Percentiles rank a stretch among this genome's conserved stretches.
Evolutionary conservation across 2,113 vertebrate species (phyloP).

Genomic region (Microcebus murinus): DNA sequence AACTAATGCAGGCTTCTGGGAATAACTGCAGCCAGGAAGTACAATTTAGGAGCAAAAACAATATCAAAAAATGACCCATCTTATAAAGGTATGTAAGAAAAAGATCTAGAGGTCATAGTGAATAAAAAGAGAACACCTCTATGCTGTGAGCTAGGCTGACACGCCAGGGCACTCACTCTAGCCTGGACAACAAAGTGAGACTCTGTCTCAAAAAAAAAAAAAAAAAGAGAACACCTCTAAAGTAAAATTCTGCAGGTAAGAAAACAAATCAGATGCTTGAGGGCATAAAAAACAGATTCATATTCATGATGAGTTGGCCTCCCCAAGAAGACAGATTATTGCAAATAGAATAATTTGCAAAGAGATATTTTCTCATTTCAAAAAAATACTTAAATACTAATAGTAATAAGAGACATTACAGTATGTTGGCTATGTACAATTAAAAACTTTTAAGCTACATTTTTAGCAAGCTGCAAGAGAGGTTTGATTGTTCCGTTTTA

Average conservation of each 20-base stretch:
- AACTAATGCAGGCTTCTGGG: neutral
- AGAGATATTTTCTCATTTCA: neutral
- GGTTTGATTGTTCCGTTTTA: neutral
- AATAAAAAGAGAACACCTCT: neutral
- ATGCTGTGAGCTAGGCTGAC: too few species aligned
- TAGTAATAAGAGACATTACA: neutral
- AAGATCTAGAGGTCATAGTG: neutral
- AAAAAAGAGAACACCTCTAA: neutral
- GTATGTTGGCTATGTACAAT: rapidly evolving
- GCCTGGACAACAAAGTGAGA: too few species aligned
- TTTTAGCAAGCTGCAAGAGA: neutral
- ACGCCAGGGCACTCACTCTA: too few species aligned
- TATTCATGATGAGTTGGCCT: neutral
- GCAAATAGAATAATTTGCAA: neutral
- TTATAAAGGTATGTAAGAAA: neutral
- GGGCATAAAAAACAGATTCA: neutral
- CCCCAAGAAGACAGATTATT: neutral
- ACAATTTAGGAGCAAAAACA: neutral
- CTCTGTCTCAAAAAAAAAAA: too few species aligned
- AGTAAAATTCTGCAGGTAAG: neutral
- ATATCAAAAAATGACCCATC: neutral
- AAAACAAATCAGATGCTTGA: conserved; percentile 11
- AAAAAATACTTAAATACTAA: neutral
- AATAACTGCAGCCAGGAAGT: neutral
- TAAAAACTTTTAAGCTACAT: neutral